Base-by-base conservation (phyloP, 2,888 invertebrate species). In the Sphecodes monilicornis region DNA sequence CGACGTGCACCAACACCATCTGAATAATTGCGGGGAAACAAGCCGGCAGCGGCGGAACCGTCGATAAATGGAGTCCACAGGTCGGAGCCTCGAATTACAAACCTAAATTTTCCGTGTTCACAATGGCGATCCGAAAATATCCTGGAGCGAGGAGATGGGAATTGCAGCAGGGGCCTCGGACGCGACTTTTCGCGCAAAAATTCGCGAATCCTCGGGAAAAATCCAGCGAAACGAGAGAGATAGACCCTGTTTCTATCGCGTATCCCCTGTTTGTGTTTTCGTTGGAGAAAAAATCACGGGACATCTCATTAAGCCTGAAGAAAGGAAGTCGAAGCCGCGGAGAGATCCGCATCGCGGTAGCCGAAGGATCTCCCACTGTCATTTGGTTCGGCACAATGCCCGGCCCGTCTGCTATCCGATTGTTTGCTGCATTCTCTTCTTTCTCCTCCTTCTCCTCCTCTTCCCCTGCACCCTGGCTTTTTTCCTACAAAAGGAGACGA, bases 341-440 rank as follows among this genome's bases (percentile, higher is more conserved):
- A 84, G 82, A 76, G 81, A 78, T 78, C 81, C 78, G 85, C 86
- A 78, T 82, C 81, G 75, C 76, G 83, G 81, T 81, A 64, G 78
- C 71, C 72, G 78, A 80, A 83, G 83, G 86, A 91, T 88, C 86
- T 80, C 60, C 79, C 75, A 84, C 87, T 90, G 91, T 92, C 91
- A 92, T 93, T 93, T 92, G 90, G 87, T 84, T 76, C 80, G 79
- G 78, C 84, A 93, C 92, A 93, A 93, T 93, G 80, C 86, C 76
- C 80, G 77, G 85, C 76, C 90, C 89, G 90, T 80, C 87, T 87
- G 90, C 88, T 91, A 90, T 87, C 89, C 90, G 91, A 93, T 93
- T 92, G 93, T 92, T 93, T 91, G 93, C 87, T 90, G 91, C 91
- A 89, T 92, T 93, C 29, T 70, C n/a, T 92, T 78, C 85, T 91